A percentile compares a stretch with the other conserved stretches of the same genome.
These are phyloP conservation scores for Poeciliopsis prolifica DNA, from an alignment of 2,113 vertebrate genomes.

Conservation along the genomic window DNA sequence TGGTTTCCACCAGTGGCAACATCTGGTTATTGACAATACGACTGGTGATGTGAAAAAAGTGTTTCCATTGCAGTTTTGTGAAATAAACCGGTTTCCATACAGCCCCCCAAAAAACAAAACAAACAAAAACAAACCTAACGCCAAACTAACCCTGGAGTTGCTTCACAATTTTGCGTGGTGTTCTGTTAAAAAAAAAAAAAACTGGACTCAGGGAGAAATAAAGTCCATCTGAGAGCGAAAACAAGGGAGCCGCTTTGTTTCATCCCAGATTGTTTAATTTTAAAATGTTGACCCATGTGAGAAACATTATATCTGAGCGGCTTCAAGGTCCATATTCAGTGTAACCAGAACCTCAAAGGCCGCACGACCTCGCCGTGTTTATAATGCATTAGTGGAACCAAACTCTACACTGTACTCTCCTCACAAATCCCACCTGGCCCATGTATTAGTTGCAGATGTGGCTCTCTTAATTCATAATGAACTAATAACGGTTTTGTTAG, in stretches of 20 bases:
- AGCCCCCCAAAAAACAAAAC: too few relatives aligned
- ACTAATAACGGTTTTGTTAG: constrained; percentile 91
- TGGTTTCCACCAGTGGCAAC: too few relatives aligned
- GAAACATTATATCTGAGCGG: constrained; percentile 75
- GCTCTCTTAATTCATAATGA: constrained; percentile 88
- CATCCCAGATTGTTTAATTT: constrained; percentile 74
- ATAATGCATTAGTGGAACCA: constrained; percentile 81
- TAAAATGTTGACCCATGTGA: constrained; percentile 73
- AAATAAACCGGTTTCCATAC: too few relatives aligned
- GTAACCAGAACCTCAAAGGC: constrained; percentile 79
- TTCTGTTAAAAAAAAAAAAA: constrained; percentile 23
- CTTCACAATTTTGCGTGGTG: too few relatives aligned
- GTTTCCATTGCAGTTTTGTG: too few relatives aligned
- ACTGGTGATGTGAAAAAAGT: too few relatives aligned
- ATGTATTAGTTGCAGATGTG: constrained; percentile 92
- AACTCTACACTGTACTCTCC: constrained; percentile 79
- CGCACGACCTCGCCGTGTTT: constrained; percentile 70
- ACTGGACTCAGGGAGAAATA: constrained; percentile 42
- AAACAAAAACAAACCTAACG: too few relatives aligned
- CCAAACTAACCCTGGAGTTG: too few relatives aligned
- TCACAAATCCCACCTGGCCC: constrained; percentile 77
- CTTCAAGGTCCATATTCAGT: constrained; percentile 69
- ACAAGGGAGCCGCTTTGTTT: constrained; percentile 62
- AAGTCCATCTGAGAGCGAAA: constrained; percentile 41
- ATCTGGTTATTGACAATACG: too few relatives aligned